Evolutionary conservation across 1,140 invertebrate species (phyloP).

Genomic region (Drosophila simulans): DNA sequence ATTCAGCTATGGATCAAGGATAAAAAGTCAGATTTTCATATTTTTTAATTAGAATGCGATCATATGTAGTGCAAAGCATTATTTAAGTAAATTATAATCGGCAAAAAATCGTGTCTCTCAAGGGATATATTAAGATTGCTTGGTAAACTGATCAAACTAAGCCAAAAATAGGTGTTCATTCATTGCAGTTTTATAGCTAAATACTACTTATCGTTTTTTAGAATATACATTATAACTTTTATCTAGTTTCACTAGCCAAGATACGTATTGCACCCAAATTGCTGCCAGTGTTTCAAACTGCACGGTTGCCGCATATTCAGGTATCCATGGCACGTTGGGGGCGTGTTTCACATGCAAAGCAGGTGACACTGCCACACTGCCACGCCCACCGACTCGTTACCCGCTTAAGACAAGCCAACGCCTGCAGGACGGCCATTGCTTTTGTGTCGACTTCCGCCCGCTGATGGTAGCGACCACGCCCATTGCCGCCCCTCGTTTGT

Average conservation of each 20-base stretch:
- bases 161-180: too few relatives aligned
- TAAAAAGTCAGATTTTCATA: background rate
- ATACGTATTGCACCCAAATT: too few relatives aligned
- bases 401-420: constrained; percentile 49
- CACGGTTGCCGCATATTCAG: constrained; percentile 37
- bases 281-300: constrained; percentile 20
- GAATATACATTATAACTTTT: too few relatives aligned
- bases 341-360: constrained; percentile 73
- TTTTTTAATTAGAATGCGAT: background rate
- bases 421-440: constrained; percentile 36
- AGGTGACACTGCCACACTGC: constrained; percentile 46
- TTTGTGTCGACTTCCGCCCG: constrained; percentile 52
- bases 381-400: constrained; percentile 38
- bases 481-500: constrained; percentile 27
- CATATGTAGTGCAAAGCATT: too few relatives aligned
- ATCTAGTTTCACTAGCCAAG: too few relatives aligned
- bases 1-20: background rate
- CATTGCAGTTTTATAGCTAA: too few relatives aligned
- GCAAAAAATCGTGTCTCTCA: too few relatives aligned
- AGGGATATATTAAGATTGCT: background rate
- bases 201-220: too few relatives aligned
- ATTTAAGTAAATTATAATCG: too few relatives aligned
- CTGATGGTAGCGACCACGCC: constrained; percentile 20
- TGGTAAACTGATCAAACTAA: background rate
- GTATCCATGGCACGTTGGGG: constrained; percentile 72